Conservation (phyloP, 2,113 vertebrate genomes). For the Agapornis roseicollis region DNA sequence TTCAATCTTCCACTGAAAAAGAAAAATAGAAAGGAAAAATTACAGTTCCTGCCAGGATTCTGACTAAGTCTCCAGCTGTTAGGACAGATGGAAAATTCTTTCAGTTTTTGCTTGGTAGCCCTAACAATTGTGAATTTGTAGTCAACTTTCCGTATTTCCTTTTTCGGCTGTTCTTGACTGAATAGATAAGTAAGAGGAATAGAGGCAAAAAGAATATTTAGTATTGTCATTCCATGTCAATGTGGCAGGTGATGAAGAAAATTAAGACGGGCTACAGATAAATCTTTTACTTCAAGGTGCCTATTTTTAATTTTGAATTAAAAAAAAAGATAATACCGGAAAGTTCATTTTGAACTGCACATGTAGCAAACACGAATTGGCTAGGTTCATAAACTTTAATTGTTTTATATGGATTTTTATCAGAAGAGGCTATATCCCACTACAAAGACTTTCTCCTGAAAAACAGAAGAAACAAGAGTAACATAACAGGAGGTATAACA, state of each 20-base stretch:
- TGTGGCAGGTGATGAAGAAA: background rate
- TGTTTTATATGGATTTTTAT: background rate
- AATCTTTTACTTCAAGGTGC: background rate
- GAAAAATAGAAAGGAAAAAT: background rate
- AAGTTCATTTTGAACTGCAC: background rate
- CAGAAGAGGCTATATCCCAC: background rate
- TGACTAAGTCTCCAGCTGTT: constrained; percentile 8
- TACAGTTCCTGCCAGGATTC: background rate
- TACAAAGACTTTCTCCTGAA: background rate
- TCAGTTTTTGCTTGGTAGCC: background rate
- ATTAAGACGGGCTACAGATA: background rate
- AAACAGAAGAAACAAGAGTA: background rate
- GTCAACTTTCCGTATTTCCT: background rate
- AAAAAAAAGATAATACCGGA: background rate
- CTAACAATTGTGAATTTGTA: background rate
- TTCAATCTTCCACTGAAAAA: background rate
- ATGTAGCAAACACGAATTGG: background rate
- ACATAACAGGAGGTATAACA: background rate
- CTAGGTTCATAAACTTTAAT: background rate
- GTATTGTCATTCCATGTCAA: background rate
- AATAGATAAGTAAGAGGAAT: background rate
- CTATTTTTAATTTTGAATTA: background rate
- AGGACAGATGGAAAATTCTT: constrained; percentile 17
- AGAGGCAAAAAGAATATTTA: background rate
- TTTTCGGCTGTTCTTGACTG: background rate